Conservation (phyloP, 2,113 vertebrate genomes). For the Amphiprion ocellaris region DNA sequence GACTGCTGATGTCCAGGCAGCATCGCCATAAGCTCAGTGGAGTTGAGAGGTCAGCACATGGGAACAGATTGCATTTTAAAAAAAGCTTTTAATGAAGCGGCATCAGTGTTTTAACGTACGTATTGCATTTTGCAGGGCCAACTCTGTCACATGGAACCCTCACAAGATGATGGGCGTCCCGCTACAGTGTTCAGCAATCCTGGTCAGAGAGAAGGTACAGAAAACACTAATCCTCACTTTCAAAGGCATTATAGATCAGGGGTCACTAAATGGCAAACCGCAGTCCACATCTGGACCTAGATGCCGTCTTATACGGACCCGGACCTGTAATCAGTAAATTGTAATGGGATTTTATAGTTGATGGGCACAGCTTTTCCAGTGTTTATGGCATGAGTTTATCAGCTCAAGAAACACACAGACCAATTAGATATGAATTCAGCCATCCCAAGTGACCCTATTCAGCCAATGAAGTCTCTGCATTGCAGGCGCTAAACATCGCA, state of each 20-base stretch:
- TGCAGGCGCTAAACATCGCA: too few species aligned
- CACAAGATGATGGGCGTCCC: constrained; percentile 99
- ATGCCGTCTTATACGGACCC: too few species aligned
- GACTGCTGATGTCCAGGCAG: constrained; percentile 96
- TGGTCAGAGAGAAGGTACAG: constrained; percentile 95
- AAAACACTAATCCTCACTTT: neutral
- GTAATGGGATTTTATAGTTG: too few species aligned
- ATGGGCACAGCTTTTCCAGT: too few species aligned
- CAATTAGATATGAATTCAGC: too few species aligned
- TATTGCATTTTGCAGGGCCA: constrained; percentile 87
- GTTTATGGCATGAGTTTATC: too few species aligned
- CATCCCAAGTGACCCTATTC: too few species aligned
- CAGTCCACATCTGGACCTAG: too few species aligned
- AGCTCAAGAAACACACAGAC: too few species aligned
- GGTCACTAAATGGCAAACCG: too few species aligned
- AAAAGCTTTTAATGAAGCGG: neutral
- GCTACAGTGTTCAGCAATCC: constrained; percentile 97
- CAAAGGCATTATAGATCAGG: neutral
- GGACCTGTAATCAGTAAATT: too few species aligned
- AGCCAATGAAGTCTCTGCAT: too few species aligned
- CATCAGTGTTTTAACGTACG: neutral
- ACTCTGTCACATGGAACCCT: constrained; percentile 99
- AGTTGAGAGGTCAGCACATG: constrained; percentile 89
- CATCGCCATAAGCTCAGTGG: constrained; percentile 96
- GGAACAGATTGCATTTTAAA: neutral